Base-by-base conservation (phyloP, 1,140 invertebrate genomes). In the Drosophila pruinosa region DNA sequence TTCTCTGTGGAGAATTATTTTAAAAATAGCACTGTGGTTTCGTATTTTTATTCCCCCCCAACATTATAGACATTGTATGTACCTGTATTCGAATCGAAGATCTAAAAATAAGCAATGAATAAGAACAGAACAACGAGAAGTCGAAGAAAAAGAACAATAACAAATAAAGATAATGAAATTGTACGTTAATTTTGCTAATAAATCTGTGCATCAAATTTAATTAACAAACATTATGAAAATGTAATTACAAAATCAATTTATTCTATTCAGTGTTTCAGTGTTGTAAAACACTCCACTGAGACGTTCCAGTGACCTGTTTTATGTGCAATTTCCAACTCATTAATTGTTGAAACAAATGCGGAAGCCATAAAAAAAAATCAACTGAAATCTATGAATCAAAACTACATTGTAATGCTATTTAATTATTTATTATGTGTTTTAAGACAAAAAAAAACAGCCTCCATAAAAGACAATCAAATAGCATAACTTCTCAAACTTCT, bases 341-440 rank as follows among this genome's bases (percentile, higher is more conserved):
- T 58, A 52, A 14, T 36, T 39, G 12, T 34, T 22, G 3, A 54
- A 53, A 22, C 15, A 39, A 26, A 76, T 68, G 68, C 80, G 80
- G 80, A 85, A 83, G 74, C 14, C 7, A 5, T 21, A 4, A 43
- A 19, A 36, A 45, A 3, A 26, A 1, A 39, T 14, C 26, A 38
- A 39, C 7, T 39, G 38, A 39, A 39, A 28, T 77, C 48, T 41
- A 15, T 21, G 36, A 43, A 52, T 41, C 43, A 71, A 79, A 62
- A 57, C 34, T 19, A 58, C 47, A 47, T 12, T 59, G 80, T 85
- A 85, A 85, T 85, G 77, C 14, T 65, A 82, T 81, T 81, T 78
- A 81, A 81, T 61, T 77, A 65, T 86, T 73, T 76, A 76, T 70
- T 76, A 65, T 76, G 54, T 56, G 22, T 47, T 63, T 22, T 59